These are phyloP conservation scores for Paradoxurus hermaphroditus DNA, from an alignment of 2,113 vertebrate species.

Conservation along the genomic window DNA sequence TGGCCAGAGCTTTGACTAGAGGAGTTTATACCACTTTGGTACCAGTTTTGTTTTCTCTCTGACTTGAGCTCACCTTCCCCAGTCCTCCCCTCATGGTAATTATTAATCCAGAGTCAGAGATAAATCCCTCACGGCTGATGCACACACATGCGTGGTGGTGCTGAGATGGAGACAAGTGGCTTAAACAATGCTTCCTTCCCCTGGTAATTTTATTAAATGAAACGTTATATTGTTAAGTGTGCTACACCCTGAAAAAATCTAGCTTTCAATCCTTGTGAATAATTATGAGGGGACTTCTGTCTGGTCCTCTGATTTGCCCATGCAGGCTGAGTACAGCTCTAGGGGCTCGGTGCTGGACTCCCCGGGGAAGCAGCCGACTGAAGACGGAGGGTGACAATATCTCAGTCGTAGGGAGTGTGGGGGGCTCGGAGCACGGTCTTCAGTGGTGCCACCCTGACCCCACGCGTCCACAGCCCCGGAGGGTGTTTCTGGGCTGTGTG, in stretches of 20 bases:
- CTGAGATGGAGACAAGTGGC: neutral
- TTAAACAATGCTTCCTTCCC: neutral
- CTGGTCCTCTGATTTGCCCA: neutral
- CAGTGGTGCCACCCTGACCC: accelerated
- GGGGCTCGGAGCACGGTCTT: neutral
- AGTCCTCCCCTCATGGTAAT: neutral
- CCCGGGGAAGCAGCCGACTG: too few relatives aligned
- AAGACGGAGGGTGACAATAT: neutral
- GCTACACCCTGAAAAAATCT: neutral
- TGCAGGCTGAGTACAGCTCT: accelerated
- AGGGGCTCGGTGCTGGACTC: accelerated
- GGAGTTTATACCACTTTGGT: neutral
- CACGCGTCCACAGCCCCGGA: neutral
- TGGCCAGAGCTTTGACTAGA: neutral
- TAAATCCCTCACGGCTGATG: neutral
- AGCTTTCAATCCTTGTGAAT: neutral
- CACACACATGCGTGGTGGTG: too few relatives aligned
- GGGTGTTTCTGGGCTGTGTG: neutral
- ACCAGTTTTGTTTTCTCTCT: neutral
- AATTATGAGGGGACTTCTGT: neutral
- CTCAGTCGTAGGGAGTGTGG: neutral
- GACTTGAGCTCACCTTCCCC: neutral
- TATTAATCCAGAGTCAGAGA: neutral
- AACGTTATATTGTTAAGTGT: neutral
- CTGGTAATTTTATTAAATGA: neutral